Evolutionary conservation across 2,797 vertebrate species (phyloP), one percentile per base, ranked within the genome.

Genomic region (Anas acuta): DNA sequence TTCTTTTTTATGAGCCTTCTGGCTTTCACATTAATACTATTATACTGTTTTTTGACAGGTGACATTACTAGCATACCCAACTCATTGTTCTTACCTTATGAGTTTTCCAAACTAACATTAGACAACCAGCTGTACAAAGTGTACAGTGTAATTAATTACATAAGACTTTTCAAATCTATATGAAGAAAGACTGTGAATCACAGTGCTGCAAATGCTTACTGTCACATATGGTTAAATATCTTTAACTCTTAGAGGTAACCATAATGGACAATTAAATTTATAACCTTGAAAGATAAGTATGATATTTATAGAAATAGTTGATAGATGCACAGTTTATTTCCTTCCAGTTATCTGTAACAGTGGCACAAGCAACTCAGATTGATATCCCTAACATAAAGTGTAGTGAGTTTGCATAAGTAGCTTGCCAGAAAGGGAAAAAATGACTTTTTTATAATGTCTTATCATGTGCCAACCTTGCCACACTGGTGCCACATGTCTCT

Each of bases 401-500:
- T 30, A 64, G 30, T 45, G 37, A 5, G 17, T 85, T 94, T 73
- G 37, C 13, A 4, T 15, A 61, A 74, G 18, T 37, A 69, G n/a
- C 37, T 61, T 86, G 15, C 47, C 66, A 84, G 62, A 66, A 82
- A 78, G 25, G 30, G 14, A 73, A 91, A 90, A 90, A 75, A 70
- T 11, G 1, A 69, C 5, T 19, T 86, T 92, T 65, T 84, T 6
- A 60, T 81, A 80, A 51, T 64, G 79, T 33, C 53, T 54, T 60
- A 35, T 51, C 53, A 43, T 90, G 41, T 87, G 92, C 89, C 93
- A 95, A 73, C 58, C 64, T 15, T 91, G 39, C n/a, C 84, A 91
- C 90, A 82, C 35, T 91, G 61, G 62, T 93, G 60, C 80, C 83
- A 92, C 90, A 90, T 87, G 89, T 67, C 70, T 96, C 71, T 90